A percentile compares a stretch with the other conserved stretches of the same genome.
phyloP scores from a whole-genome alignment of 2,797 vertebrate species.

The Lateolabrax maculatus region DNA sequence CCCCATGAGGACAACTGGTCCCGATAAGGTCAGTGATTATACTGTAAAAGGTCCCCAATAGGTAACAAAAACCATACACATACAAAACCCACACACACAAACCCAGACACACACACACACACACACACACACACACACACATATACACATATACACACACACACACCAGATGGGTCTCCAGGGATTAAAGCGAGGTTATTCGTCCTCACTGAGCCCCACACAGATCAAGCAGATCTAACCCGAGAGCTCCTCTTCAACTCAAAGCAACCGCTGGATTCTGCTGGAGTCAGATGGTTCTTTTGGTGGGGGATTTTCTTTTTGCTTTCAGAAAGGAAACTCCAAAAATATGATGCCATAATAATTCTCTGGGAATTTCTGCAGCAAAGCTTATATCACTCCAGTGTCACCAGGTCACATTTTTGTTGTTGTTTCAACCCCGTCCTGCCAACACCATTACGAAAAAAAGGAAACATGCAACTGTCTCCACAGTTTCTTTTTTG shows the following conservation, averaged over 20 bases:
- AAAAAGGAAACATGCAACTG: neutral
- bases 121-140: slow-evolving; percentile 18
- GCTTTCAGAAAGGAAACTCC: slow-evolving; percentile 13
- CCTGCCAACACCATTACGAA: neutral
- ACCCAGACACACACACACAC: slow-evolving; percentile 29
- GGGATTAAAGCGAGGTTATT: slow-evolving; percentile 76
- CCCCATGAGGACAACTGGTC: too few relatives aligned
- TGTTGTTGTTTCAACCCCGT: slow-evolving; percentile 20
- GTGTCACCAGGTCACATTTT: slow-evolving; percentile 36
- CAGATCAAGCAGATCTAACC: slow-evolving; percentile 51
- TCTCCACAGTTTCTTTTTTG: neutral
- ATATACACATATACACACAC: slow-evolving; percentile 18
- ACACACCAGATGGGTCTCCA: slow-evolving; percentile 72
- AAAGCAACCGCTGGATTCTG: slow-evolving; percentile 42
- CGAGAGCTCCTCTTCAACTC: slow-evolving; percentile 43
- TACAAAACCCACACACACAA: slow-evolving; percentile 23
- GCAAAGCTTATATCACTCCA: slow-evolving; percentile 13
- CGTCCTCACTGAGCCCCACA: slow-evolving; percentile 53
- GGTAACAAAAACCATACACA: too few relatives aligned
- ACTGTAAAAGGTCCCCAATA: too few relatives aligned
- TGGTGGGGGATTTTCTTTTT: neutral
- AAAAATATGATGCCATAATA: slow-evolving; percentile 44
- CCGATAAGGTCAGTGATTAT: too few relatives aligned
- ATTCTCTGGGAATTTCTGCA: slow-evolving; percentile 39
- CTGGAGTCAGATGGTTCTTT: slow-evolving; percentile 5